Evolutionary conservation across 1,140 invertebrate species (phyloP).

Genomic region (Maconellicoccus hirsutus): DNA sequence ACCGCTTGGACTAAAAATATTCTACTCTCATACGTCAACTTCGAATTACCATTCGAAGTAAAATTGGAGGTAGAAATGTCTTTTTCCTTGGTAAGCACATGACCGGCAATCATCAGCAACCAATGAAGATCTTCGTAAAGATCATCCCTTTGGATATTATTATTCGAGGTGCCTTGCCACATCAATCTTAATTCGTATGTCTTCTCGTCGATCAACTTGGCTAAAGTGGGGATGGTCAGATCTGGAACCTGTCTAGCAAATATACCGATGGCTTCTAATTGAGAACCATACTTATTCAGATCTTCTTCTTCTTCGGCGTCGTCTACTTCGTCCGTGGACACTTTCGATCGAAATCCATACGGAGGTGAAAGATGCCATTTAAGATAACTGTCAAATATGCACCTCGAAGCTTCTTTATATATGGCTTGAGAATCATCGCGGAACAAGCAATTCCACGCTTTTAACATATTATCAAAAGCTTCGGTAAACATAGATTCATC

Average conservation of each 20-base stretch:
- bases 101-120: slow-evolving; percentile 66
- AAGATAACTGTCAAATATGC: slow-evolving; percentile 71
- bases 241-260: slow-evolving; percentile 40
- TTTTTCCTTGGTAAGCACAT: slow-evolving; percentile 54
- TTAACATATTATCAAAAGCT: slow-evolving; percentile 67
- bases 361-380: slow-evolving; percentile 68
- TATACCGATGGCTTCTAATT: slow-evolving; percentile 52
- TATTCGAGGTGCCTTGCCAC: slow-evolving; percentile 23
- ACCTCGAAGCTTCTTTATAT: slow-evolving; percentile 39
- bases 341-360: slow-evolving; percentile 43
- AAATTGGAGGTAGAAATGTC: no score
- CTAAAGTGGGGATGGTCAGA: slow-evolving; percentile 45
- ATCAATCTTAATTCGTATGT: slow-evolving; percentile 37
- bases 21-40: no score
- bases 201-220: slow-evolving; percentile 49
- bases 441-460: slow-evolving; percentile 53
- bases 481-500: slow-evolving; percentile 62
- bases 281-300: slow-evolving; percentile 51
- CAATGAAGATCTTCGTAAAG: slow-evolving; percentile 82
- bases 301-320: slow-evolving; percentile 59
- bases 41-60: no score
- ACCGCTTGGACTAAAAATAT: no score
- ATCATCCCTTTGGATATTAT: slow-evolving; percentile 37
- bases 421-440: slow-evolving; percentile 43
- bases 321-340: slow-evolving; percentile 42